Base-by-base conservation (phyloP, 1,140 invertebrate genomes). In the Halesus radiatus region DNA sequence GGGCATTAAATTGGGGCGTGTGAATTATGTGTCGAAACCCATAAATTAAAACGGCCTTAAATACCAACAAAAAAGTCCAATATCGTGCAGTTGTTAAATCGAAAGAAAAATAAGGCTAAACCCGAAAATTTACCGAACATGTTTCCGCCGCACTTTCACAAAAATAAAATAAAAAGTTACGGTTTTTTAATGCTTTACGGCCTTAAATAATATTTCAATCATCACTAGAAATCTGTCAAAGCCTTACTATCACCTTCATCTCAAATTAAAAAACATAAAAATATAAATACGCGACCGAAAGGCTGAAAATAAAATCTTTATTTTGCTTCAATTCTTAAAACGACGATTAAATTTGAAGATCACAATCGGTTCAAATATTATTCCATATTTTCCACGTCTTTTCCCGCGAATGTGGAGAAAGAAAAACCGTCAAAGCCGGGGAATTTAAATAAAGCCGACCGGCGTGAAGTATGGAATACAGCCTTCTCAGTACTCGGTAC, bases 331-430 rank as follows among this genome's bases (percentile, higher is more conserved):
- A 22, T 66, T 66, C 62, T 66, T 7, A 26, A 26, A 66, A 66
- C 22, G 62, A 32, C 22, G 62, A 66, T 66, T 66, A 66, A 66
- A 66, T 29, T 66, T 66, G 62, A 66, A n/a, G 62, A 66, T 66
- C 62, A 32, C 62, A 66, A 66, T 66, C 62, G 29, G 62, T 66
- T 66, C 29, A 66, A 66, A 66, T 66, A 66, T 66, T 66, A 66
- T 66, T 66, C 29, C 62, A 66, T 29, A 45, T 45, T 66, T 60
- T 66, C 32, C 62, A 45, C 62, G 16, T 32, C 16, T 66, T 66
- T 64, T 64, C 26, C 60, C 7, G 32, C 32, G 1, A 45, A 45
- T 45, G 37, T 13, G 37, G 23, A 32, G 29, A 66, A 26, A 32
- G 26, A 66, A 66, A 60, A 23, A 7, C 18, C 56, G 18, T 60